A percentile compares a stretch with the other conserved stretches of the same genome.
These are phyloP conservation scores for Battus philenor DNA, from an alignment of 1,140 invertebrate species.

Conservation along the genomic window DNA sequence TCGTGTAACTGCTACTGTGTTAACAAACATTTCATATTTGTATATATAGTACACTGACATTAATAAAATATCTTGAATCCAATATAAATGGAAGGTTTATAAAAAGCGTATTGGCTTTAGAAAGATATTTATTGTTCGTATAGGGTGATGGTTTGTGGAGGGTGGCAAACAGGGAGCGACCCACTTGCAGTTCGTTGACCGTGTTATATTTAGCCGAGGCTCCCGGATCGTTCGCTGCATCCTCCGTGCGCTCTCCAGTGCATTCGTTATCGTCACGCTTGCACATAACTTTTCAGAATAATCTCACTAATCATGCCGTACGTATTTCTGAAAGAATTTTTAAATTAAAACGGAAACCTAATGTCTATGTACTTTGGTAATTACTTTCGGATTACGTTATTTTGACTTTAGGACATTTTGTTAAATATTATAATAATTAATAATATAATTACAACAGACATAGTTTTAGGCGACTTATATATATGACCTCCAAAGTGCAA, in stretches of 20 bases:
- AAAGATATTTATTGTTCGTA: slow-evolving; percentile 12
- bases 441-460: too few species aligned
- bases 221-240: slow-evolving; percentile 41
- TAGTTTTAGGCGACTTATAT: too few species aligned
- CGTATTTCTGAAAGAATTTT: too few species aligned
- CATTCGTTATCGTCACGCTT: slow-evolving; percentile 38
- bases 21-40: not conserved
- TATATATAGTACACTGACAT: not conserved
- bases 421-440: too few species aligned
- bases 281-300: slow-evolving; percentile 29
- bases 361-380: not conserved
- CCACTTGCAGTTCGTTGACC: slow-evolving; percentile 59
- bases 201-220: slow-evolving; percentile 56
- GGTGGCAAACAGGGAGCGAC: slow-evolving; percentile 45
- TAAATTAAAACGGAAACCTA: too few species aligned
- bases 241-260: slow-evolving; percentile 48
- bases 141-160: slow-evolving; percentile 18
- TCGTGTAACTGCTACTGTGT: too few species aligned
- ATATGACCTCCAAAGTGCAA: too few species aligned
- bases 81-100: slow-evolving; percentile 3
- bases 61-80: not conserved
- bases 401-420: too few species aligned
- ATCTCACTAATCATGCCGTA: slow-evolving; percentile 23
- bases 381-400: too few species aligned
- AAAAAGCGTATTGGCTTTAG: slow-evolving; percentile 5